Evolutionary conservation across 2,797 vertebrate genomes (phyloP).

Genomic region (Margarornis squamiger): DNA sequence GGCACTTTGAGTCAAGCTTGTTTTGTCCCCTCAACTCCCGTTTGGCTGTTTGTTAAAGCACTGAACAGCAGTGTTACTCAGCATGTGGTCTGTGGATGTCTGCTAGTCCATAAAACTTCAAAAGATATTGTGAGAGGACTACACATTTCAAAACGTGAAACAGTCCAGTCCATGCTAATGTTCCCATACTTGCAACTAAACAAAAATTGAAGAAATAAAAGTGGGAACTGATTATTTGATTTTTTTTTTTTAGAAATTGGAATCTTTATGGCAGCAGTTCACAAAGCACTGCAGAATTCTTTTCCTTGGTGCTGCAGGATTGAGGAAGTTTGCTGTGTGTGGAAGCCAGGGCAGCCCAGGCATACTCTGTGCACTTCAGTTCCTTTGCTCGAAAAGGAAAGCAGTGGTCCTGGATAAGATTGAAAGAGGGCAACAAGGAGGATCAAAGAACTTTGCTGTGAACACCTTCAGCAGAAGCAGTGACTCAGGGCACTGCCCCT

Average conservation of each 20-base stretch:
- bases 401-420: background rate
- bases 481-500: background rate
- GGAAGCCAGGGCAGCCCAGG: background rate
- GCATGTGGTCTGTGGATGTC: constrained; percentile 2
- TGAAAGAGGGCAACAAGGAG: background rate
- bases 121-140: background rate
- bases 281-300: background rate
- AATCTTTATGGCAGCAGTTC: background rate
- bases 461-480: background rate
- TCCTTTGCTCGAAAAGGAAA: background rate
- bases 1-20: constrained; percentile 7
- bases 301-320: background rate
- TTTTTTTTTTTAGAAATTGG: background rate
- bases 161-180: background rate
- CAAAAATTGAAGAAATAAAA: background rate
- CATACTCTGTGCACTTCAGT: background rate
- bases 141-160: constrained; percentile 10
- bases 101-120: constrained; percentile 38
- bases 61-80: constrained; percentile 16
- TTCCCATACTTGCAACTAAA: background rate
- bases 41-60: constrained; percentile 22
- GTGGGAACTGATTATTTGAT: background rate
- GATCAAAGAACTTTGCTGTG: background rate
- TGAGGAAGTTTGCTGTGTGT: background rate
- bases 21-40: constrained; percentile 1